Evolutionary conservation across 2,888 invertebrate genomes (phyloP), one percentile per base, ranked within the genome.

Genomic region (Caenorhabditis macrosperma): DNA sequence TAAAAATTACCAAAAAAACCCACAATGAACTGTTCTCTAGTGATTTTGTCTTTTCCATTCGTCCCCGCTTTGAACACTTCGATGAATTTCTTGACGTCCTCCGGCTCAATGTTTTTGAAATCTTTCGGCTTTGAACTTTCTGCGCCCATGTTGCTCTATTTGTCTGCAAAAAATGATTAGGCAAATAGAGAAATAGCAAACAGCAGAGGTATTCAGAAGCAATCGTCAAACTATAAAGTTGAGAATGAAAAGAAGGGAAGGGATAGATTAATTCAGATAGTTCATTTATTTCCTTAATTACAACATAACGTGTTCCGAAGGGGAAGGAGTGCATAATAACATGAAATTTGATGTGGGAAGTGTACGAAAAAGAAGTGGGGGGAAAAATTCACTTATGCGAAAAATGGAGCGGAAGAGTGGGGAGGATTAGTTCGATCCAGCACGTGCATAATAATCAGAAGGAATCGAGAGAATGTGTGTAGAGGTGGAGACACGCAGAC

Each of bases 1-100:
- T 24, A 57, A 55, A 30, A 15, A n/a, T 33, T n/a, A n/a, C 9
- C 28, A 17, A 28, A 12, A 15, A 10, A 41, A 12, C 41, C 28
- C 28, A 75, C 74, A 59, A 41, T 4, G 17, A 75, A 75, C 30
- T 66, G 50, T 7, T 75, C 74, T 12, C 52, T 38, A 12, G 38
- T 54, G 44, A 75, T 75, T 44, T 59, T 75, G 5, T 52, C 59
- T 26, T 52, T 50, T 33, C 64, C 64, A 26, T 44, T 24, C 0
- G 74, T 54, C 6, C 22, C 50, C 20, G 46, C 54, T n/a, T 59
- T 60, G 50, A 59, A 66, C 3, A 10, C 41, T 12, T 66, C 52
- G 12, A 59, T 41, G 22, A 72, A 72, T 10, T 26, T 12, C 26
- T 9, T 17, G 9, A 26, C 15, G 22, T 63, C 63, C 1, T 33